Conservation (phyloP, 1,140 invertebrate genomes). For the Andrena cerasifolii region DNA sequence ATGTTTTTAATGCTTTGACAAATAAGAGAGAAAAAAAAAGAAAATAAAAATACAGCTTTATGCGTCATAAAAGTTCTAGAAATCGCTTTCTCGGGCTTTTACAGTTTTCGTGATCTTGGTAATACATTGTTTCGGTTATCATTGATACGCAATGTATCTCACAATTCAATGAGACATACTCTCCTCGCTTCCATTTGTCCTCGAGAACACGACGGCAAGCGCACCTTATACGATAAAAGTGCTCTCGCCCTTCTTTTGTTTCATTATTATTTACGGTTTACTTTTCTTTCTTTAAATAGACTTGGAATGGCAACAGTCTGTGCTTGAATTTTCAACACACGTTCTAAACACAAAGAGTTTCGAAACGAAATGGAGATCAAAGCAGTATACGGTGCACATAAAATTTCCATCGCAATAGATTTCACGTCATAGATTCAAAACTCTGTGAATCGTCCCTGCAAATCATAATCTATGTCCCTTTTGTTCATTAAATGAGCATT, state of each 20-base stretch:
- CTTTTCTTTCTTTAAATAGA: slow-evolving; percentile 46
- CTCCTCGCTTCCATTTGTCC: no score
- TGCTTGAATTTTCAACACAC: slow-evolving; percentile 42
- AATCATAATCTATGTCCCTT: slow-evolving; percentile 25
- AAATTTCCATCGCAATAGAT: slow-evolving; percentile 72
- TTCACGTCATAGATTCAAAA: slow-evolving; percentile 77
- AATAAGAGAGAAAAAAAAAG: slow-evolving; percentile 50
- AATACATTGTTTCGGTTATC: slow-evolving; percentile 41
- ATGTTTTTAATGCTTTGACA: slow-evolving; percentile 29
- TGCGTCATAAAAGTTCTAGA: slow-evolving; percentile 63
- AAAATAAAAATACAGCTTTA: slow-evolving; percentile 61
- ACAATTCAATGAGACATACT: slow-evolving; percentile 1
- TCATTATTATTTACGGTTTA: not conserved
- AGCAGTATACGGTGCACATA: slow-evolving; percentile 60
- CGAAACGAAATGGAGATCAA: slow-evolving; percentile 66
- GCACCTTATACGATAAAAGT: not conserved
- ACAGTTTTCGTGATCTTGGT: slow-evolving; percentile 28
- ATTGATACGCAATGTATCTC: slow-evolving; percentile 16
- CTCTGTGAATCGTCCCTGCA: slow-evolving; percentile 65
- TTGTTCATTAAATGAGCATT: slow-evolving; percentile 42
- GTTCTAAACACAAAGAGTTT: slow-evolving; percentile 45
- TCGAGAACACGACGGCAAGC: not conserved
- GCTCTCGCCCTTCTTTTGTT: not conserved
- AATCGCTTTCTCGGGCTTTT: slow-evolving; percentile 56
- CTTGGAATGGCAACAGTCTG: slow-evolving; percentile 62